Evolutionary conservation across 2,113 vertebrate genomes (phyloP).

Genomic region (Calyptommatus sinebrachiatus): DNA sequence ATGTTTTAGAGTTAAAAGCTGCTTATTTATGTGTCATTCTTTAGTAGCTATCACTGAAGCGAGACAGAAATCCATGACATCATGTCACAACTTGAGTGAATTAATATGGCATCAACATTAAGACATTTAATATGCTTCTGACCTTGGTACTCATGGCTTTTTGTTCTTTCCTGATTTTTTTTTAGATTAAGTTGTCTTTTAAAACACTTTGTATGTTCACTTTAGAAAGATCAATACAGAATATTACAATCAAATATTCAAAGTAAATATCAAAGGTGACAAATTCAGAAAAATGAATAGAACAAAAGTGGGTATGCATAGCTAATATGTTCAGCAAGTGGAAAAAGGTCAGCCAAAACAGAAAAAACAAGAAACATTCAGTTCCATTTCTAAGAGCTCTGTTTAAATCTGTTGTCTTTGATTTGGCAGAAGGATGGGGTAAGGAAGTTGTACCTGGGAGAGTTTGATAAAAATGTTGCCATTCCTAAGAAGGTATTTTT

Average conservation of each 20-base stretch:
- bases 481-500: neutral
- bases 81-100: neutral
- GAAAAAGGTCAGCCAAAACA: neutral
- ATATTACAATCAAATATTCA: no score
- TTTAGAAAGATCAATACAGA: neutral
- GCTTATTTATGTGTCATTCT: neutral
- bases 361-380: neutral
- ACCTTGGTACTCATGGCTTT: neutral
- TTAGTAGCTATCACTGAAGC: neutral
- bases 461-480: neutral
- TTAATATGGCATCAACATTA: neutral
- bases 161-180: neutral
- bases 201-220: neutral
- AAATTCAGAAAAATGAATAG: neutral
- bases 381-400: neutral
- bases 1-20: neutral
- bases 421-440: neutral
- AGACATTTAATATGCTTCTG: neutral
- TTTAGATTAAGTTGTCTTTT: neutral
- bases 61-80: neutral
- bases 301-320: neutral
- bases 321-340: neutral
- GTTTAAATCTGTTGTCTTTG: neutral
- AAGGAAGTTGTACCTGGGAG: neutral
- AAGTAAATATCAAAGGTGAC: no score